Evolutionary conservation across 2,888 invertebrate genomes (phyloP).

Genomic region (Rhyacophila evoluta): DNA sequence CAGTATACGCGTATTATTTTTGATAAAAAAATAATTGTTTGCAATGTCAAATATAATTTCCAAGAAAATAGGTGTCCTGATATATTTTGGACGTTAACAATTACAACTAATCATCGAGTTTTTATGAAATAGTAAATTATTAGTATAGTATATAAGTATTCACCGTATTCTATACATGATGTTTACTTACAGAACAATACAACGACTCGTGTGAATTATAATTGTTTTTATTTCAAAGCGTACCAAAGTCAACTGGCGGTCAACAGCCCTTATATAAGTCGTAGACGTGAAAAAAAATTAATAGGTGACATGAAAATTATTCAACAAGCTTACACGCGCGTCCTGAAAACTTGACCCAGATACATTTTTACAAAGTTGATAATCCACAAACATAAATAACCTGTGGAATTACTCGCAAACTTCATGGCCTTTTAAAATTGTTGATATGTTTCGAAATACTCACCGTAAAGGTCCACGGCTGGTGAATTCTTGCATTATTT

Average conservation of each 20-base stretch:
- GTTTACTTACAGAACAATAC: constrained; percentile 39
- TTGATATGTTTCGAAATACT: constrained; percentile 52
- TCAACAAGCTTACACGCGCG: constrained; percentile 4
- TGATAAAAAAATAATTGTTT: no score
- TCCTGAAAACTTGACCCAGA: constrained; percentile 37
- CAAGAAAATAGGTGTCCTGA: not conserved
- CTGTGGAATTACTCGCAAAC: constrained; percentile 35
- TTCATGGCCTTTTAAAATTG: constrained; percentile 19
- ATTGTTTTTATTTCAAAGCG: not conserved
- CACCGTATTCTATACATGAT: constrained; percentile 39
- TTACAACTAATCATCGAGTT: no score
- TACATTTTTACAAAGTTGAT: constrained; percentile 25
- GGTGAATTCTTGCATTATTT: constrained; percentile 73
- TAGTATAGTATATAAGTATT: no score
- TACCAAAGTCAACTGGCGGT: constrained; percentile 2
- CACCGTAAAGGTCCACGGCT: constrained; percentile 68
- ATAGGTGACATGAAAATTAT: not conserved
- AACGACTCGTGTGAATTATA: constrained; percentile 16
- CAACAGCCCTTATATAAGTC: not conserved
- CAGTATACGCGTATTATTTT: no score
- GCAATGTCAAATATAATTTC: not conserved
- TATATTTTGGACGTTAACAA: no score
- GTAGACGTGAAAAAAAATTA: not conserved
- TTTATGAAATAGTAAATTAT: no score
- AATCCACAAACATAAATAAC: constrained; percentile 28